Conservation (phyloP, 2,797 vertebrate genomes). For the Sebastolobus alascanus region DNA sequence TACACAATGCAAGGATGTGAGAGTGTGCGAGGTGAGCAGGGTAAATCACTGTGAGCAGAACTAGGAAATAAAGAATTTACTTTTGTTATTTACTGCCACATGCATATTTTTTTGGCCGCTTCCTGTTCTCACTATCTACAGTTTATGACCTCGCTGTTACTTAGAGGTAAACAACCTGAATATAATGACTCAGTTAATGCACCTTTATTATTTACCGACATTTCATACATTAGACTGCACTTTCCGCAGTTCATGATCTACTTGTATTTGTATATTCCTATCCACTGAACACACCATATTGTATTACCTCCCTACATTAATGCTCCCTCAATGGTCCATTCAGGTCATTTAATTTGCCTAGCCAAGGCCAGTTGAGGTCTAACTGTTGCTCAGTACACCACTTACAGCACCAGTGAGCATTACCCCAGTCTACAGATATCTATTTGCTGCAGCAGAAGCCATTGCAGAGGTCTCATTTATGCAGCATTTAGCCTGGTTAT, state of each 20-base stretch:
- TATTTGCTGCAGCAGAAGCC: conserved; percentile 5
- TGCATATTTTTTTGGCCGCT: conserved; percentile 1
- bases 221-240: conserved; percentile 2
- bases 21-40: conserved; percentile 24
- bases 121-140: background rate
- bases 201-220: conserved; percentile 22
- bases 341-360: conserved; percentile 34
- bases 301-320: conserved; percentile 11
- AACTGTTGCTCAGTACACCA: conserved; percentile 19
- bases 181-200: conserved; percentile 20
- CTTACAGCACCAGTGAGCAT: conserved; percentile 26
- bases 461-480: conserved; percentile 21
- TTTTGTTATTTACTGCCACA: conserved; percentile 9
- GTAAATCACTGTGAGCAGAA: conserved; percentile 33
- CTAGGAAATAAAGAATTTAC: conserved; percentile 15
- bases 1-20: conserved; percentile 40
- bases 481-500: conserved; percentile 5
- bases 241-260: conserved; percentile 2
- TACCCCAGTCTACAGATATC: background rate
- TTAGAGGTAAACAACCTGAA: conserved; percentile 22
- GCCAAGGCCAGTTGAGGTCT: conserved; percentile 20
- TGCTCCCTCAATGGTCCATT: conserved; percentile 27
- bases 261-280: conserved; percentile 11
- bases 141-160: background rate
- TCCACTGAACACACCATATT: background rate